phyloP scores from a whole-genome alignment of 2,888 invertebrate species.

The Caenorhabditis zanzibari region DNA sequence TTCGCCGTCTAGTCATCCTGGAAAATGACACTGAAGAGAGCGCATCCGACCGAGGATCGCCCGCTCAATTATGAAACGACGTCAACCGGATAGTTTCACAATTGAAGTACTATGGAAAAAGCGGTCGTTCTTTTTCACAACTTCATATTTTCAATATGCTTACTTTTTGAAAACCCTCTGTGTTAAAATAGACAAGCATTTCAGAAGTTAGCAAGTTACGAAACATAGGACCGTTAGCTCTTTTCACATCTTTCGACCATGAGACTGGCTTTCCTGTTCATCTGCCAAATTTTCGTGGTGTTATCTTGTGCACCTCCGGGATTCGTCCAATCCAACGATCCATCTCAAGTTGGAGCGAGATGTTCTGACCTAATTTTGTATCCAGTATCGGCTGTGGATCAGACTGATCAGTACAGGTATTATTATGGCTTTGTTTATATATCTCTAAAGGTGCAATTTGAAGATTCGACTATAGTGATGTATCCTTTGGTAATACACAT shows the following conservation, averaged over 20 bases:
- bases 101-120: background rate
- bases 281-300: conserved; percentile 3
- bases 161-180: background rate
- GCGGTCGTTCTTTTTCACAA: background rate
- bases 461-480: conserved; percentile 83
- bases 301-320: conserved; percentile 82
- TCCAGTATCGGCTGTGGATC: conserved; percentile 83
- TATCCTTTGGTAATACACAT: conserved; percentile 83
- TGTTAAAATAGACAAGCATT: background rate
- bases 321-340: conserved; percentile 82
- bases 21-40: conserved; percentile 46
- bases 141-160: conserved; percentile 5
- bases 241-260: conserved; percentile 12
- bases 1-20: conserved; percentile 45
- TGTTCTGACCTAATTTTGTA: conserved; percentile 83
- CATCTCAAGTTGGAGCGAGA: conserved; percentile 81
- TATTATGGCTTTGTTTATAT: background rate
- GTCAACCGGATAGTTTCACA: conserved; percentile 44
- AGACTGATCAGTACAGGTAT: conserved; percentile 82
- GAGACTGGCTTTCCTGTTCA: conserved; percentile 42
- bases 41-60: conserved; percentile 46
- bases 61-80: conserved; percentile 60
- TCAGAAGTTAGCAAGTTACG: conserved; percentile 1
- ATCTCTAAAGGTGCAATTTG: no score
- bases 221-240: background rate